phyloP scores from a whole-genome alignment of 2,888 invertebrate genomes.

The Protodeltote pygarga region DNA sequence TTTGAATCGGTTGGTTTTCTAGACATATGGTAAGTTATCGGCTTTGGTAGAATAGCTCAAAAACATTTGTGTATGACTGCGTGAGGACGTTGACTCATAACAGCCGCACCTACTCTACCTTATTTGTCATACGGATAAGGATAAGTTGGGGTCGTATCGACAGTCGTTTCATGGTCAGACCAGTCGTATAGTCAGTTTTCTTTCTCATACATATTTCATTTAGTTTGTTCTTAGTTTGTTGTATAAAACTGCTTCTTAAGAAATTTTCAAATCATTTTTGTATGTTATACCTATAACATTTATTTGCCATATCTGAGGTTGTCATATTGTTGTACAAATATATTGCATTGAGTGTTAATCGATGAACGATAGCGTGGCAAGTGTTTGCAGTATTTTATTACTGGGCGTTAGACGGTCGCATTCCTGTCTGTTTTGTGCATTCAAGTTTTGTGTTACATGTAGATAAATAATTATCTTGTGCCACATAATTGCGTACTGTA shows the following conservation, averaged over 20 bases:
- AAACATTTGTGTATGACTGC: slow-evolving; percentile 24
- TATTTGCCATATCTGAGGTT: slow-evolving; percentile 5
- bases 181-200: slow-evolving; percentile 14
- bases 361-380: slow-evolving; percentile 64
- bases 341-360: slow-evolving; percentile 56
- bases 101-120: slow-evolving; percentile 45
- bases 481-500: slow-evolving; percentile 20
- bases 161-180: slow-evolving; percentile 43
- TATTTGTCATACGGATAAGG: slow-evolving; percentile 49
- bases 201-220: slow-evolving; percentile 7
- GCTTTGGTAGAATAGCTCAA: slow-evolving; percentile 26
- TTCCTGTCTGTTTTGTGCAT: slow-evolving; percentile 64
- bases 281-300: too few species aligned
- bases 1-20: slow-evolving; percentile 30
- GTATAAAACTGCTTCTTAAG: background rate
- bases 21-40: slow-evolving; percentile 26
- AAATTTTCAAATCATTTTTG: slow-evolving; percentile 7
- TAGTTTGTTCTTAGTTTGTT: background rate
- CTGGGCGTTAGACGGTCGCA: slow-evolving; percentile 63
- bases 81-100: slow-evolving; percentile 47
- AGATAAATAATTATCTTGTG: slow-evolving; percentile 29
- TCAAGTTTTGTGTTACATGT: slow-evolving; percentile 43
- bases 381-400: slow-evolving; percentile 72
- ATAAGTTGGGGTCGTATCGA: slow-evolving; percentile 37
- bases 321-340: slow-evolving; percentile 34